Percentiles rank a stretch among this genome's conserved stretches.
phyloP scores from a whole-genome alignment of 2,797 vertebrate species.

The Acestrorhynchus altus region DNA sequence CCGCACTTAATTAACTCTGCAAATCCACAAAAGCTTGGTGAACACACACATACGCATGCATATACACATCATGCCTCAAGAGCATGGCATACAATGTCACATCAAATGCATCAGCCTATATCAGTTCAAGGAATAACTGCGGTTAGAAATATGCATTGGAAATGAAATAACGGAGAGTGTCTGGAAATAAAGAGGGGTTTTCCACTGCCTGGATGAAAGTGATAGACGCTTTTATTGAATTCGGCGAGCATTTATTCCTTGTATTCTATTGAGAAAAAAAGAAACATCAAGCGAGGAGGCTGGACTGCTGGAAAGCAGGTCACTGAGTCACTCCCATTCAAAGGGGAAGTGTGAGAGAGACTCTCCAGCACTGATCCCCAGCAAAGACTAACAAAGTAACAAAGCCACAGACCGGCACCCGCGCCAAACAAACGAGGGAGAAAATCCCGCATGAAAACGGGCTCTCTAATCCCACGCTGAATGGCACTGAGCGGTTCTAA shows the following conservation, averaged over 20 bases:
- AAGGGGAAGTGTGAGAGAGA: slow-evolving; percentile 40
- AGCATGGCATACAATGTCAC: slow-evolving; percentile 7
- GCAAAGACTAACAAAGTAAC: slow-evolving; percentile 55
- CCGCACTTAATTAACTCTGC: slow-evolving; percentile 78
- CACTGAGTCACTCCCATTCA: slow-evolving; percentile 51
- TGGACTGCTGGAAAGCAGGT: slow-evolving; percentile 41
- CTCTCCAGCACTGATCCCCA: slow-evolving; percentile 38
- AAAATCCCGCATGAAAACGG: slow-evolving; percentile 77
- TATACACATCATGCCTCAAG: neutral
- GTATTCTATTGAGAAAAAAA: slow-evolving; percentile 27
- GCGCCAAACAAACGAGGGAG: slow-evolving; percentile 46
- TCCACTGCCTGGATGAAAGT: slow-evolving; percentile 14
- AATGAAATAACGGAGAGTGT: slow-evolving; percentile 7
- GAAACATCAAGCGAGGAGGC: slow-evolving; percentile 40
- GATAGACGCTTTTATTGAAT: slow-evolving; percentile 37
- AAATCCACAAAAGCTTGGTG: slow-evolving; percentile 71
- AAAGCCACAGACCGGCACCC: slow-evolving; percentile 35
- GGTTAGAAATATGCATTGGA: neutral
- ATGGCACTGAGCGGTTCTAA: slow-evolving; percentile 78
- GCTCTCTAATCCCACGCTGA: slow-evolving; percentile 78
- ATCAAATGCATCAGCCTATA: neutral
- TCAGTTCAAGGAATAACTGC: slow-evolving; percentile 20
- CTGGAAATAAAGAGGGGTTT: slow-evolving; percentile 14
- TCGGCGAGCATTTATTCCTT: slow-evolving; percentile 14
- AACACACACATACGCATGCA: slow-evolving; percentile 39